Percentiles rank a stretch among this genome's conserved stretches.
phyloP scores from a whole-genome alignment of 1,140 invertebrate genomes.

The Platyura marginata region DNA sequence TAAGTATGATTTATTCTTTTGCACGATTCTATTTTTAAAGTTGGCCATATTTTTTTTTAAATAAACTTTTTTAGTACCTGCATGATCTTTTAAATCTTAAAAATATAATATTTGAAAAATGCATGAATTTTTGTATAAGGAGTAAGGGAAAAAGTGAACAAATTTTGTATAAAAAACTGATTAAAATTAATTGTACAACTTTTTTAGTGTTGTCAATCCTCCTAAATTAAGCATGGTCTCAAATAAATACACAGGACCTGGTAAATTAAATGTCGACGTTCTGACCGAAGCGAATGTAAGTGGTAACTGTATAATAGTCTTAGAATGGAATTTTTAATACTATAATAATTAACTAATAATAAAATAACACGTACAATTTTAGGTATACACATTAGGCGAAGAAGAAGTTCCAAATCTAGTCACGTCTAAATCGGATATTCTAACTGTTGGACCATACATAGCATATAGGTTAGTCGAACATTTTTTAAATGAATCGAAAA shows the following conservation, averaged over 20 bases:
- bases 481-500: not conserved
- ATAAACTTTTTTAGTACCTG: too few species aligned
- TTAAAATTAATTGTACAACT: too few species aligned
- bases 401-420: constrained; percentile 43
- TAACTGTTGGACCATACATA: constrained; percentile 28
- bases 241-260: constrained; percentile 33
- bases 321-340: not conserved
- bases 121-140: too few species aligned
- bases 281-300: constrained; percentile 32
- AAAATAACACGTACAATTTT: constrained; percentile 6
- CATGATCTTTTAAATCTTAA: too few species aligned
- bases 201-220: constrained; percentile 2
- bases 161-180: too few species aligned
- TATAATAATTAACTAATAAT: too few species aligned
- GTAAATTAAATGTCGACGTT: constrained; percentile 32
- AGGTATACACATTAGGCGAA: constrained; percentile 38
- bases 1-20: too few species aligned
- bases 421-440: constrained; percentile 33
- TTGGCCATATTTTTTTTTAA: too few species aligned
- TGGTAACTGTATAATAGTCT: constrained; percentile 2
- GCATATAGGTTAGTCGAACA: constrained; percentile 25
- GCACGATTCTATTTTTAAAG: too few species aligned
- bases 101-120: too few species aligned
- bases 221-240: too few species aligned
- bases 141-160: too few species aligned